Conservation (phyloP, 2,113 vertebrate genomes). For the Colistium nudipinnis region DNA sequence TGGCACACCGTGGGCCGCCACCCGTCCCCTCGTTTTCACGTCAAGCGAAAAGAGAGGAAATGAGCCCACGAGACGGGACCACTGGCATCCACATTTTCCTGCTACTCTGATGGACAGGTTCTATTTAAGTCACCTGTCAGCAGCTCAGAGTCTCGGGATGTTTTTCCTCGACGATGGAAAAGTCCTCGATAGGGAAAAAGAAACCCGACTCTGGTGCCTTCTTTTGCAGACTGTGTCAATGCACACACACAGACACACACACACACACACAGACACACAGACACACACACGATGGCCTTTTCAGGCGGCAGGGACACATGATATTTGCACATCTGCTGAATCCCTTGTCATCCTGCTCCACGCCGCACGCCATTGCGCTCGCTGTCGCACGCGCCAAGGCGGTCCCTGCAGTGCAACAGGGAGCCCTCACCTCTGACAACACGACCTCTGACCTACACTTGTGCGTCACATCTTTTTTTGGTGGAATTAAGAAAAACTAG, state of each 20-base stretch:
- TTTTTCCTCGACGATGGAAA: conserved; percentile 70
- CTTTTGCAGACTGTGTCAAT: conserved; percentile 73
- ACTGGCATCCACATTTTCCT: conserved; percentile 24
- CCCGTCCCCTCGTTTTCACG: conserved; percentile 29
- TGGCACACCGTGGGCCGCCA: conserved; percentile 4
- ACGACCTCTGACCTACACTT: conserved; percentile 1
- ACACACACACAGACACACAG: conserved; percentile 62
- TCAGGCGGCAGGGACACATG: conserved; percentile 72
- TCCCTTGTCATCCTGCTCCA: conserved; percentile 61
- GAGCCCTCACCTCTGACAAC: conserved; percentile 17
- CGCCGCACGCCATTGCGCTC: conserved; percentile 25
- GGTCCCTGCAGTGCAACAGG: conserved; percentile 36
- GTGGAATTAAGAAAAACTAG: not conserved
- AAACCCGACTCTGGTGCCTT: conserved; percentile 62
- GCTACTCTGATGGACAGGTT: conserved; percentile 62
- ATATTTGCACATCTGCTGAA: conserved; percentile 81
- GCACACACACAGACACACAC: conserved; percentile 67
- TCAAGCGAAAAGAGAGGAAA: conserved; percentile 46
- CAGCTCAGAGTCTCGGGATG: conserved; percentile 56
- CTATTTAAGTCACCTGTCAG: conserved; percentile 75
- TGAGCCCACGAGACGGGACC: conserved; percentile 40
- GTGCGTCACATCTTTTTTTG: conserved; percentile 21
- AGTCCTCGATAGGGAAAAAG: conserved; percentile 63
- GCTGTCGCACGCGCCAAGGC: not conserved
- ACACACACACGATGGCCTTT: conserved; percentile 69